These are phyloP conservation scores for Cygnus olor DNA, from an alignment of 2,797 vertebrate species.

Conservation along the genomic window DNA sequence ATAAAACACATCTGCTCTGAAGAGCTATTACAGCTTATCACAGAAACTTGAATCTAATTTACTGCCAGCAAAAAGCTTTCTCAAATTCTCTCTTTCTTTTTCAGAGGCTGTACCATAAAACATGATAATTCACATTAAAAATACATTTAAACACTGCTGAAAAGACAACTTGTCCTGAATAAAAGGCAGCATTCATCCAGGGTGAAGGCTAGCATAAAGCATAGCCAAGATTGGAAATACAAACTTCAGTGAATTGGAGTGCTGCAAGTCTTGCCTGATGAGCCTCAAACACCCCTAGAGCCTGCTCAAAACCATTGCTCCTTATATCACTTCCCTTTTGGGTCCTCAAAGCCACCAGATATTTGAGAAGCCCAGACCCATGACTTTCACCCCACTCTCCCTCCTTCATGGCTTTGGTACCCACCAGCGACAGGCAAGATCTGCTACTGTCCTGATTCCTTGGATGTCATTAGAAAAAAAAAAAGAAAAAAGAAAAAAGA, in stretches of 20 bases:
- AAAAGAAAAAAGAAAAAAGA: not conserved
- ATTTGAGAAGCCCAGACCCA: not conserved
- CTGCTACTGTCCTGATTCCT: not conserved
- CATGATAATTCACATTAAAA: slow-evolving; percentile 48
- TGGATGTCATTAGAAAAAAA: not conserved
- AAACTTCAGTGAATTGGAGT: not conserved
- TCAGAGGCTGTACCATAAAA: slow-evolving; percentile 41
- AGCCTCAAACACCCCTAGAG: not conserved
- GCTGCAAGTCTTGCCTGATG: not conserved
- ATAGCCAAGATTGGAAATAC: not conserved
- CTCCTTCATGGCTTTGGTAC: not conserved
- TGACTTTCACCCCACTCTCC: not conserved
- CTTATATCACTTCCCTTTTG: not conserved
- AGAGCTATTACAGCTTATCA: slow-evolving; percentile 61
- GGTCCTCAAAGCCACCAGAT: not conserved
- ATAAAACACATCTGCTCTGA: slow-evolving; percentile 70
- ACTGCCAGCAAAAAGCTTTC: slow-evolving; percentile 57
- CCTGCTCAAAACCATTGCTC: not conserved
- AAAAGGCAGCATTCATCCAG: slow-evolving; percentile 31
- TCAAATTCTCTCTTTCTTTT: slow-evolving; percentile 15
- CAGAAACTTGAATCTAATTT: slow-evolving; percentile 54
- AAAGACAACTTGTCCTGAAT: slow-evolving; percentile 44
- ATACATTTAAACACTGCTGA: slow-evolving; percentile 57
- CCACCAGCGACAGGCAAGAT: not conserved
- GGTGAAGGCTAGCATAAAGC: not conserved